Percentiles rank a stretch among this genome's conserved stretches.
Conservation (phyloP, 2,113 vertebrate species). For the Plotosus lineatus region DNA sequence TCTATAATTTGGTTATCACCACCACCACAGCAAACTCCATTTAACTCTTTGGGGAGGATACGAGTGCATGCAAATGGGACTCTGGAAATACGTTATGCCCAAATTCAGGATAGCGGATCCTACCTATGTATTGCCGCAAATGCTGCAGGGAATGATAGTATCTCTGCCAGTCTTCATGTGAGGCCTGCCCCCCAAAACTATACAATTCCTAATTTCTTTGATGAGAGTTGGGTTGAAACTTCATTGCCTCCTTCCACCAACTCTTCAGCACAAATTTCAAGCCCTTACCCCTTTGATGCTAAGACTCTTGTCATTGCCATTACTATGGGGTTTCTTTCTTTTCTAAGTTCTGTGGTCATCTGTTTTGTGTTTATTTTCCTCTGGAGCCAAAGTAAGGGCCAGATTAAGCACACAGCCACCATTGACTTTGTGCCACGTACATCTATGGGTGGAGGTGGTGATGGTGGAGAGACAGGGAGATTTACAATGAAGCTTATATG, state of each 20-base stretch:
- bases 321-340: slow-evolving; percentile 85
- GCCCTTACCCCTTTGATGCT: slow-evolving; percentile 74
- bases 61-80: slow-evolving; percentile 77
- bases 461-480: slow-evolving; percentile 71
- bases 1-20: slow-evolving; percentile 78
- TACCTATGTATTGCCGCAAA: slow-evolving; percentile 83
- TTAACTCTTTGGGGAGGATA: slow-evolving; percentile 72
- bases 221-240: slow-evolving; percentile 67
- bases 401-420: slow-evolving; percentile 81
- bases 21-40: slow-evolving; percentile 69
- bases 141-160: slow-evolving; percentile 81
- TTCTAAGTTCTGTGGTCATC: slow-evolving; percentile 83
- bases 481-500: slow-evolving; percentile 80
- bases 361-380: slow-evolving; percentile 88
- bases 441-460: slow-evolving; percentile 69
- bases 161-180: slow-evolving; percentile 77
- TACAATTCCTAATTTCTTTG: slow-evolving; percentile 62
- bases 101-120: slow-evolving; percentile 76
- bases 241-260: slow-evolving; percentile 67
- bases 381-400: slow-evolving; percentile 86
- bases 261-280: slow-evolving; percentile 68
- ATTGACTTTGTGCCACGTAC: slow-evolving; percentile 80
- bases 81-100: slow-evolving; percentile 80
- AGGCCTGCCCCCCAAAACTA: slow-evolving; percentile 68
- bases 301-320: slow-evolving; percentile 83